Base-by-base conservation (phyloP, 1,140 invertebrate genomes). In the Procambarus clarkii region DNA sequence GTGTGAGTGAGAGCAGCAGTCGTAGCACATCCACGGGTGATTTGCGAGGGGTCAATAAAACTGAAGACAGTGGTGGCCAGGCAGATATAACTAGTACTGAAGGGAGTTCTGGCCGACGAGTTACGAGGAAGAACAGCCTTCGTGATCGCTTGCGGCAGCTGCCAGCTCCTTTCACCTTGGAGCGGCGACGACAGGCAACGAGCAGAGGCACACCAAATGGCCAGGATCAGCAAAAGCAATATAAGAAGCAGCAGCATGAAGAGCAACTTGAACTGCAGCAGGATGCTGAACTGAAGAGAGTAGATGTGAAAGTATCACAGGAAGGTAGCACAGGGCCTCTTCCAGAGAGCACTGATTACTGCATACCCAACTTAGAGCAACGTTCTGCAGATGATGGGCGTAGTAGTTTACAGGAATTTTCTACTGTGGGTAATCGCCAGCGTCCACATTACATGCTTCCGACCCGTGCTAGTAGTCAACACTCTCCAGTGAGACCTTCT, bases 391-490 rank as follows among this genome's bases (percentile, higher is more conserved):
- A 34, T 34, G 64, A 50, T 71, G 48, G 48, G 44, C 60, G 69
- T 15, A 54, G 60, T 34, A 64, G 60, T 71, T 24, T 24, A 7
- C 15, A 54, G 15, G 86, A 88, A 18, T 79, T 3, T 74, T 71
- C n/a, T n/a, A 74, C 18, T 7, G 18, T n/a, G 34, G 45, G 50
- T 1, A 64, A 80, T 5, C 85, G 74, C 21, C 82, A 90, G 13
- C 78, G 85, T 46, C 92, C 92, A n/a, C 86, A 80, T 9, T 92
- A 92, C 50, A 92, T 92, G 92, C 85, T 86, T 13, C 92, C 92
- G 34, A 92, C 92, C 5, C 64, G 82, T 15, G 91, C 89, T 34
- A 90, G 79, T 48, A 88, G 78, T 13, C 92, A 88, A 15, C 85
- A 92, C 48, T 88, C 80, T 45, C 86, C 86, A 48, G 86, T n/a